These are phyloP conservation scores for Drosophila emarginata DNA, from an alignment of 2,888 invertebrate species.

Conservation along the genomic window DNA sequence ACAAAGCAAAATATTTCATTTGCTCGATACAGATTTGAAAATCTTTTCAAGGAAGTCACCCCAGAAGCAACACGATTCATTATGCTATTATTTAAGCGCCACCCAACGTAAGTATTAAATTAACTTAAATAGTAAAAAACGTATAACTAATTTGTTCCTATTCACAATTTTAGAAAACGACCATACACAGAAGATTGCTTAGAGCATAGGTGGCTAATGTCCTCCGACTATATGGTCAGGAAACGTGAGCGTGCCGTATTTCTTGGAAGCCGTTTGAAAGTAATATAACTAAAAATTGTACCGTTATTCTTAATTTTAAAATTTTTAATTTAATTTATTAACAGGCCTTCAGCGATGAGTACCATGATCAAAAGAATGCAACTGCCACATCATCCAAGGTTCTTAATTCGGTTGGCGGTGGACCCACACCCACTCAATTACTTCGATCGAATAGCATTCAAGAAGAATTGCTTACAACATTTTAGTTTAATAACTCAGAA, in stretches of 20 bases:
- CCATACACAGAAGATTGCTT: conserved; percentile 96
- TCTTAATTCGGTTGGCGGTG: conserved; percentile 85
- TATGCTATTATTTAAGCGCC: conserved; percentile 96
- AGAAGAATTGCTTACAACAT: conserved; percentile 88
- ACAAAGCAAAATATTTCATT: conserved; percentile 95
- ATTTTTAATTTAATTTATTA: not conserved
- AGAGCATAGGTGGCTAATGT: conserved; percentile 97
- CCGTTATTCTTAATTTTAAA: not conserved
- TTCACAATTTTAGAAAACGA: conserved; percentile 87
- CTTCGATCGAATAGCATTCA: conserved; percentile 92
- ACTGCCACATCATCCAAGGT: conserved; percentile 85
- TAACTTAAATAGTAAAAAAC: too few species aligned
- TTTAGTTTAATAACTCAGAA: conserved; percentile 58
- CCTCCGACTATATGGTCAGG: conserved; percentile 95
- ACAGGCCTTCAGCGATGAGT: conserved; percentile 90
- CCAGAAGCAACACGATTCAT: conserved; percentile 96
- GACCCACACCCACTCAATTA: conserved; percentile 84
- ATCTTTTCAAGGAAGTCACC: conserved; percentile 96
- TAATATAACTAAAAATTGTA: conserved; percentile 62
- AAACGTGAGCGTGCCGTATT: conserved; percentile 94
- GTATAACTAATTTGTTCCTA: not conserved
- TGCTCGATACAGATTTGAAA: conserved; percentile 96
- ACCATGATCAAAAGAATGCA: conserved; percentile 87
- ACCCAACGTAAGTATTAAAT: conserved; percentile 88
- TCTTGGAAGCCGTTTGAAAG: conserved; percentile 91